Percentiles rank a stretch among this genome's conserved stretches.
Evolutionary conservation across 2,797 vertebrate genomes (phyloP).

Genomic region (Leptoclinus maculatus): DNA sequence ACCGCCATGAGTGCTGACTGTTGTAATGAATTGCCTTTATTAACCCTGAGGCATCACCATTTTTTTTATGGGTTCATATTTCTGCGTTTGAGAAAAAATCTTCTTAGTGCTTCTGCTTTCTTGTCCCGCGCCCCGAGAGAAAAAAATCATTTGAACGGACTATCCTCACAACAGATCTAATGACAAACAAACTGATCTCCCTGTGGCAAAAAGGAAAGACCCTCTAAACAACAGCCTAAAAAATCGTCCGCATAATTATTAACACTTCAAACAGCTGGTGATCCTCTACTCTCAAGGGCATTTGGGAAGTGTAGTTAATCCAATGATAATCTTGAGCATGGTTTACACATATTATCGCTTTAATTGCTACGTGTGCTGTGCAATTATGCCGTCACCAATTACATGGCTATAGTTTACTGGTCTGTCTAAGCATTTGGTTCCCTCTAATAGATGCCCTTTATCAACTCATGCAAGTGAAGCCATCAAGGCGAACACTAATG

Average conservation of each 20-base stretch:
- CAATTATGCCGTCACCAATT: conserved; percentile 76
- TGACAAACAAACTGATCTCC: conserved; percentile 54
- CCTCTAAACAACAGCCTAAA: conserved; percentile 55
- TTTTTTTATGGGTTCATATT: conserved; percentile 8
- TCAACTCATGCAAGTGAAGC: conserved; percentile 49
- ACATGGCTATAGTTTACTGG: conserved; percentile 72
- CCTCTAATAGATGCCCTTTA: conserved; percentile 66
- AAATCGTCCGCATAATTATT: conserved; percentile 68
- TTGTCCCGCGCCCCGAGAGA: conserved; percentile 29
- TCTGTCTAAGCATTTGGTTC: conserved; percentile 63
- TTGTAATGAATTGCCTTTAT: background rate
- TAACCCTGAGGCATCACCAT: conserved; percentile 14
- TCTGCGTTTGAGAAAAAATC: conserved; percentile 2
- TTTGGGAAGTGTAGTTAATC: conserved; percentile 81
- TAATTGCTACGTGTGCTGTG: conserved; percentile 72
- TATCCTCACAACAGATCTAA: conserved; percentile 32
- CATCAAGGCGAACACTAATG: conserved; percentile 56
- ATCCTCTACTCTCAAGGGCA: conserved; percentile 70
- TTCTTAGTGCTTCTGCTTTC: conserved; percentile 18
- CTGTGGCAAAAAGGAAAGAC: conserved; percentile 50
- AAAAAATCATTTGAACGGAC: conserved; percentile 41
- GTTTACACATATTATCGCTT: conserved; percentile 79
- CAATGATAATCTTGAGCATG: conserved; percentile 77
- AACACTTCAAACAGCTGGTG: conserved; percentile 76
- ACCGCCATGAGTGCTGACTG: background rate